Evolutionary conservation across 2,888 invertebrate genomes (phyloP), one percentile per base, ranked within the genome.

Genomic region (Sericinus montela): DNA sequence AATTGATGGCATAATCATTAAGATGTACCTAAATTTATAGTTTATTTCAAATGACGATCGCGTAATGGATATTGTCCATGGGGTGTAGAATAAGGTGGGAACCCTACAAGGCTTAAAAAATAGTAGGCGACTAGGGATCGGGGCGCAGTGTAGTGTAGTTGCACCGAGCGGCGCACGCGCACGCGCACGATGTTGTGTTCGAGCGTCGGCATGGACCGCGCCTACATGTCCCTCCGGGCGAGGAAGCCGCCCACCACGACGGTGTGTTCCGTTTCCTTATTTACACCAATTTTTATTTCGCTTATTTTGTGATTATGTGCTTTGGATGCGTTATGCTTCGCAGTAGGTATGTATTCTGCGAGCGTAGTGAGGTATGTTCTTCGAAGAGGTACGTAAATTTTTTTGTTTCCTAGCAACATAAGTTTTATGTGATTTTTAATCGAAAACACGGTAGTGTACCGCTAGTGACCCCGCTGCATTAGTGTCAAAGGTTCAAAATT

Each of bases 151-250:
- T n/a, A n/a, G n/a, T n/a, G n/a, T 38, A 36, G 37, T 11, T 35
- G 38, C 19, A 50, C 45, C 29, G 19, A 10, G 25, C 38, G 13
- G 32, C 38, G 28, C 16, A 32, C 5, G 32, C n/a, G n/a, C n/a
- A n/a, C n/a, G n/a, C 32, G 51, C 52, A 40, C 25, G 25, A 85
- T 86, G 86, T 67, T 87, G 75, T 83, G 89, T 11, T 83, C 86
- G 1, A 82, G 84, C 14, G 83, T 83, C 30, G 83, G 85, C 15
- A 89, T 89, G 89, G 89, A 89, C 47, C 80, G 89, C 48, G 89
- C 89, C 46, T 90, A 89, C 54, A 89, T 90, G 89, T 89, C 89
- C 41, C 63, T 90, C 72, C 83, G 89, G 49, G 89, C 85, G 57
- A 81, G 89, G 63, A 87, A 85, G 62, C 89, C 88, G 14, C 75